Conservation (phyloP, 1,140 invertebrate species). For the Drosophila persimilis region DNA sequence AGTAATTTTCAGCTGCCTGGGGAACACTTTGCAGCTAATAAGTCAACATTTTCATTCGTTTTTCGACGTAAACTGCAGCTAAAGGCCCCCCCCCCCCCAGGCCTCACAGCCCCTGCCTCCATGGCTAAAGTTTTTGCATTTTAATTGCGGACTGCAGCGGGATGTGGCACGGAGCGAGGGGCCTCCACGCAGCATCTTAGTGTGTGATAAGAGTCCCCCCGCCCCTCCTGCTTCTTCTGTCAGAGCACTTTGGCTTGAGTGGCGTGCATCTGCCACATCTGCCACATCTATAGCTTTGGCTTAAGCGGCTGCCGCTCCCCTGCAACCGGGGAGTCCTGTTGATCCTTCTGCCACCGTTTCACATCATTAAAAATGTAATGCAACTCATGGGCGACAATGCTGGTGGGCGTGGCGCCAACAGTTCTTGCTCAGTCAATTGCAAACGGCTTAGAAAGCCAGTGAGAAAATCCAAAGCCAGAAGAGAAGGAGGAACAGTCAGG, state of each 20-base stretch:
- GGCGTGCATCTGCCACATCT: constrained; percentile 17
- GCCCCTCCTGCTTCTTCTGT: too few relatives aligned
- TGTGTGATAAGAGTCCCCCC: constrained; percentile 28
- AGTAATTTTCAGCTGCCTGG: constrained; percentile 43
- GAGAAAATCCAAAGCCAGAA: constrained; percentile 6
- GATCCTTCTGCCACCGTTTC: constrained; percentile 33
- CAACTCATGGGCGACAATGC: constrained; percentile 50
- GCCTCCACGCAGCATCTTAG: constrained; percentile 29
- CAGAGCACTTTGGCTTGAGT: constrained; percentile 43
- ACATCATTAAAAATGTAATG: constrained; percentile 79
- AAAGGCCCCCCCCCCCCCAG: constrained; percentile 14
- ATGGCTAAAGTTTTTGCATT: constrained; percentile 62
- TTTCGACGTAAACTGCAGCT: constrained; percentile 53
- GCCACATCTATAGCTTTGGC: not conserved
- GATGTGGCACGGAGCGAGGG: not conserved
- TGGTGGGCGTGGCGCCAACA: constrained; percentile 53
- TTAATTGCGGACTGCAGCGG: constrained; percentile 52
- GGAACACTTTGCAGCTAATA: constrained; percentile 70
- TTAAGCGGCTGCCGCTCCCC: not conserved
- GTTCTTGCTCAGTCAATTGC: constrained; percentile 64
- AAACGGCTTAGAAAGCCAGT: constrained; percentile 54
- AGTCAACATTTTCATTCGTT: constrained; percentile 59
- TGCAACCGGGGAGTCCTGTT: not conserved
- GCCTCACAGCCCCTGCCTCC: not conserved
- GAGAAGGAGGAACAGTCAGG: too few relatives aligned